Evolutionary conservation across 2,888 invertebrate species (phyloP).

Genomic region (Lumbricus terrestris): DNA sequence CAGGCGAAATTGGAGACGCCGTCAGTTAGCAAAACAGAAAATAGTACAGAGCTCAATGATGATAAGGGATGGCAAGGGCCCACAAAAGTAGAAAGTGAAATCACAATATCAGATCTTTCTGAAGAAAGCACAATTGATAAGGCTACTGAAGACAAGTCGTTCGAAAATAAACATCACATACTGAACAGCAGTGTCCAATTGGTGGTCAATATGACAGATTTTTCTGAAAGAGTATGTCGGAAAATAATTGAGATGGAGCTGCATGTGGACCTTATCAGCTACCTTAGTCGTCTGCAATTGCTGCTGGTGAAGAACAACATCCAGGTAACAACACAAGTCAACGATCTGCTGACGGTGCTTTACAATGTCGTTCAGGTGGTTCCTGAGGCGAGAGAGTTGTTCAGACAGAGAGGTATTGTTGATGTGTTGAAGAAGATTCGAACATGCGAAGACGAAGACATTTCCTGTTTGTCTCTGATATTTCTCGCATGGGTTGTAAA

Average conservation of each 20-base stretch:
- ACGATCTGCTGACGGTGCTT: constrained; percentile 46
- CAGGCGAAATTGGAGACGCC: neutral
- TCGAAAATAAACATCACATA: neutral
- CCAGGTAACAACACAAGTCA: constrained; percentile 35
- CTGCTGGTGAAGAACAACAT: neutral
- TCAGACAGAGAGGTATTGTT: constrained; percentile 40
- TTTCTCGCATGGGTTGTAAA: constrained; percentile 48
- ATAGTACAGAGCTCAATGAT: too few relatives aligned
- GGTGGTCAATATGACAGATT: constrained; percentile 16
- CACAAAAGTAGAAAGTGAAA: too few relatives aligned
- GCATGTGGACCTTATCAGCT: constrained; percentile 23
- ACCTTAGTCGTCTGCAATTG: constrained; percentile 17
- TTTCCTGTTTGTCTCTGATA: constrained; percentile 46
- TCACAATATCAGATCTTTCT: too few relatives aligned
- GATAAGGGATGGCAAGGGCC: too few relatives aligned
- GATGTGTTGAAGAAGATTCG: constrained; percentile 37
- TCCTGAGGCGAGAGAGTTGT: constrained; percentile 39
- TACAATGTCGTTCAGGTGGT: constrained; percentile 42
- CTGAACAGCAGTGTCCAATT: constrained; percentile 16
- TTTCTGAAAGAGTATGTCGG: neutral
- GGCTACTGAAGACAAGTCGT: neutral
- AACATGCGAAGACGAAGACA: constrained; percentile 37
- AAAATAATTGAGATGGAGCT: constrained; percentile 22
- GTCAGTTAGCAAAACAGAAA: neutral
- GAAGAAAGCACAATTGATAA: too few relatives aligned